A percentile compares a stretch with the other conserved stretches of the same genome.
These are phyloP conservation scores for Hydroisotoma schaefferi DNA, from an alignment of 2,888 invertebrate species.

Conservation along the genomic window DNA sequence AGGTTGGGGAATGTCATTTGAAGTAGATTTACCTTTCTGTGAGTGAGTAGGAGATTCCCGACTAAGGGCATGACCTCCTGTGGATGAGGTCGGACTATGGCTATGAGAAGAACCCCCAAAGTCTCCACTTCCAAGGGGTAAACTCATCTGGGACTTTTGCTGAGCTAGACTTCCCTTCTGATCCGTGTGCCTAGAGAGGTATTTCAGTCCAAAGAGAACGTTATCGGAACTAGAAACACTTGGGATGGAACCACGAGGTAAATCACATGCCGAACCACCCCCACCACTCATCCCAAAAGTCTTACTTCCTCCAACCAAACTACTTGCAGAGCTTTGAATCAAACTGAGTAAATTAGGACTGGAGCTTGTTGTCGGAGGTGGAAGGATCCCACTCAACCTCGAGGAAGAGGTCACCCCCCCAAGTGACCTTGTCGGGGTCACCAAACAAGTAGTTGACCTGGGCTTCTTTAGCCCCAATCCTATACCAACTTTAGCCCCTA, in stretches of 20 bases:
- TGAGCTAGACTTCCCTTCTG: background rate
- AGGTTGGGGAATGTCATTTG: conserved; percentile 62
- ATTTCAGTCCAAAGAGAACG: background rate
- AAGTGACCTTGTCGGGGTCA: background rate
- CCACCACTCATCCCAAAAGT: background rate
- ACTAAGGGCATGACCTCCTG: background rate
- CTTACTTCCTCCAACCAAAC: background rate
- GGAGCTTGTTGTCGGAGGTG: conserved; percentile 39
- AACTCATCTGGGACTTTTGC: conserved; percentile 6
- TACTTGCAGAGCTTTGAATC: conserved; percentile 30
- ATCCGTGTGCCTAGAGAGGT: background rate
- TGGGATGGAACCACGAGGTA: background rate
- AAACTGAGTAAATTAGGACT: conserved; percentile 39
- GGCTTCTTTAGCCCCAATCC: conserved; percentile 19
- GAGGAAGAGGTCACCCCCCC: background rate
- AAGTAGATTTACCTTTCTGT: conserved; percentile 87
- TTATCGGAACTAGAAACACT: background rate
- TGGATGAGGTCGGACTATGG: background rate
- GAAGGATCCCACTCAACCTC: conserved; percentile 6
- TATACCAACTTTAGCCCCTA: background rate
- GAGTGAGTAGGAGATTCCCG: conserved; percentile 58
- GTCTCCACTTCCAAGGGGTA: background rate
- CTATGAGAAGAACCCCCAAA: background rate
- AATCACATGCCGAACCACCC: background rate
- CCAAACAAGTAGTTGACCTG: conserved; percentile 35